phyloP scores from a whole-genome alignment of 2,113 vertebrate species.

The Bambusicola thoracicus region DNA sequence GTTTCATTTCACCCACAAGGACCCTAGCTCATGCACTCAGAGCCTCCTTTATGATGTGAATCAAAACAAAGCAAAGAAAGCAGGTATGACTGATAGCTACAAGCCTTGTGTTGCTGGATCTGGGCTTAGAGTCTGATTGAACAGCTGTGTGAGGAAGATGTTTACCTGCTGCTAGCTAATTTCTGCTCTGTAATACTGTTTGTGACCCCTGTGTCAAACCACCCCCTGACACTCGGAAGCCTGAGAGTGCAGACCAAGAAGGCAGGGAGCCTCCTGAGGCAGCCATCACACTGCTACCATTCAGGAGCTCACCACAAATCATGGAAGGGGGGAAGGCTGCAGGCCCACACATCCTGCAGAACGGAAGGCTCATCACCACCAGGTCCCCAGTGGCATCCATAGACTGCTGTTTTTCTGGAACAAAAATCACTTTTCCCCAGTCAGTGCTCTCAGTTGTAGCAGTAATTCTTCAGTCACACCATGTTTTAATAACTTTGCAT shows the following conservation, averaged over 20 bases:
- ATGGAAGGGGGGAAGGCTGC: background rate
- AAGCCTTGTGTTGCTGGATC: background rate
- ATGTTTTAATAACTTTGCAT: conserved; percentile 17
- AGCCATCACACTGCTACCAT: background rate
- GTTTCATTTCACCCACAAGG: background rate
- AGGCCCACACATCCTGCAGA: background rate
- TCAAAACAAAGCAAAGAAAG: background rate
- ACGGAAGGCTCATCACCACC: background rate
- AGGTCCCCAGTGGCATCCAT: background rate
- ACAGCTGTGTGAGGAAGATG: background rate
- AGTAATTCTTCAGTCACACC: background rate
- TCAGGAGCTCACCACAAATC: background rate
- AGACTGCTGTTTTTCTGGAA: background rate
- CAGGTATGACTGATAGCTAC: fast-evolving
- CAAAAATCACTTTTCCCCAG: background rate
- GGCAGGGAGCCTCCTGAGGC: background rate
- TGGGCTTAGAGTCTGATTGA: background rate
- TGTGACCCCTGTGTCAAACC: background rate
- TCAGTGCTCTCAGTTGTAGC: conserved; percentile 45
- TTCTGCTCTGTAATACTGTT: background rate
- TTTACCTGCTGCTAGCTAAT: background rate
- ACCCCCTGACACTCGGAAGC: fast-evolving
- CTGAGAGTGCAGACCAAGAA: background rate
- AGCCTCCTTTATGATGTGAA: fast-evolving
- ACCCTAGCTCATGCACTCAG: background rate